phyloP scores from a whole-genome alignment of 2,797 vertebrate species.

The Streptopelia turtur region DNA sequence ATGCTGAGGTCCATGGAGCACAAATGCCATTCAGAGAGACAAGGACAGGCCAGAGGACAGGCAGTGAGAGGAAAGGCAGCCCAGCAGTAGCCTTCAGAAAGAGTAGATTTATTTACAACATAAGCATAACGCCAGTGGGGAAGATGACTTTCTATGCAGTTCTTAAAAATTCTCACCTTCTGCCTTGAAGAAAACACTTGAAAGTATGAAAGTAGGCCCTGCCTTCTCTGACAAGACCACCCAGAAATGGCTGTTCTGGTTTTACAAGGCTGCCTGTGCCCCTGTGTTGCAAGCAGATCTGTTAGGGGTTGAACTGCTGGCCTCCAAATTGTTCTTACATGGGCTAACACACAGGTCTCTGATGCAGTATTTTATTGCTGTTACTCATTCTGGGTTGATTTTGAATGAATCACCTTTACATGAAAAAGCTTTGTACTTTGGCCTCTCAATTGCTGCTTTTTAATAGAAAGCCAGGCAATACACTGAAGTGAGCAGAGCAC shows the following conservation, averaged over 20 bases:
- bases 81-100: background rate
- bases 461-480: background rate
- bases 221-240: background rate
- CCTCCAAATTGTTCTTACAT: background rate
- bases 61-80: background rate
- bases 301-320: background rate
- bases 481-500: background rate
- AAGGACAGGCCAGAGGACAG: background rate
- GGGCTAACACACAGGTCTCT: background rate
- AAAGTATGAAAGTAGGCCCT: background rate
- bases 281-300: background rate
- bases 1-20: fast-evolving
- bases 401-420: background rate
- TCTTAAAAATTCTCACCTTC: background rate
- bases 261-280: background rate
- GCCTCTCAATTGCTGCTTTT: background rate
- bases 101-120: background rate
- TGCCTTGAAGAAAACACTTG: background rate
- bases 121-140: background rate
- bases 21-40: fast-evolving
- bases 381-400: background rate
- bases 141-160: background rate
- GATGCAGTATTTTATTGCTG: background rate
- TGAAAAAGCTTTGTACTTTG: background rate
- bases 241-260: background rate